Percentiles rank a stretch among this genome's conserved stretches.
Conservation (phyloP, 2,888 invertebrate species). For the Pachliopta kotzebuea region DNA sequence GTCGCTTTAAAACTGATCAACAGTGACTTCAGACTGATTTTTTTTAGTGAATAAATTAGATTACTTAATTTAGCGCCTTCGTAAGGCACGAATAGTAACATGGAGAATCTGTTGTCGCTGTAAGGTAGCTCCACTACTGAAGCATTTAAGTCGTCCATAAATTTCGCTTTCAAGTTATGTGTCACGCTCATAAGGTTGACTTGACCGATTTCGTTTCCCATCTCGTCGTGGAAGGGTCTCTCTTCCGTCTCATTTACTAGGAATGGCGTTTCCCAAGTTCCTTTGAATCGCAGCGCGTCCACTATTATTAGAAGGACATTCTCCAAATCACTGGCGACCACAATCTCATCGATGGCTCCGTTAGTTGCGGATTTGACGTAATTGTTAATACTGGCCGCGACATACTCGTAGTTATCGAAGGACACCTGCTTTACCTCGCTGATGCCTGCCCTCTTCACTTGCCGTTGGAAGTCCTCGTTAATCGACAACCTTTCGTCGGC, state of each 20-base stretch:
- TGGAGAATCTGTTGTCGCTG: constrained; percentile 71
- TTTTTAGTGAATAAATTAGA: constrained; percentile 73
- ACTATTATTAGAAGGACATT: constrained; percentile 48
- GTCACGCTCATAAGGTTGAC: constrained; percentile 57
- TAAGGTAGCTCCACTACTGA: constrained; percentile 62
- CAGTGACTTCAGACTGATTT: constrained; percentile 66
- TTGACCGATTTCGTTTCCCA: constrained; percentile 48
- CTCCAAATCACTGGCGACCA: constrained; percentile 51
- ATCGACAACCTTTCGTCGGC: constrained; percentile 47
- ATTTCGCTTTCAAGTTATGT: constrained; percentile 42
- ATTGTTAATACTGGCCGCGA: constrained; percentile 54
- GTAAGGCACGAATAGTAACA: constrained; percentile 83
- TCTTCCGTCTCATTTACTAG: constrained; percentile 47
- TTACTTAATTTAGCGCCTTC: constrained; percentile 56
- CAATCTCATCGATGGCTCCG: constrained; percentile 56
- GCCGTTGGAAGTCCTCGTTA: constrained; percentile 42
- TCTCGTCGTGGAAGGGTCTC: constrained; percentile 54
- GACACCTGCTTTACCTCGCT: constrained; percentile 46
- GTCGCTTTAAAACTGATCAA: constrained; percentile 58
- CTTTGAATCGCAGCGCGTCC: constrained; percentile 66
- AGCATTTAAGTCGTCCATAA: constrained; percentile 44
- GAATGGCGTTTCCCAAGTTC: constrained; percentile 55
- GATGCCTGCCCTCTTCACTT: constrained; percentile 41
- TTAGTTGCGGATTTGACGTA: constrained; percentile 53
- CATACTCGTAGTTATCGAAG: constrained; percentile 43